Conservation (phyloP, 2,888 invertebrate species). For the Drepanosiphum platanoidis region DNA sequence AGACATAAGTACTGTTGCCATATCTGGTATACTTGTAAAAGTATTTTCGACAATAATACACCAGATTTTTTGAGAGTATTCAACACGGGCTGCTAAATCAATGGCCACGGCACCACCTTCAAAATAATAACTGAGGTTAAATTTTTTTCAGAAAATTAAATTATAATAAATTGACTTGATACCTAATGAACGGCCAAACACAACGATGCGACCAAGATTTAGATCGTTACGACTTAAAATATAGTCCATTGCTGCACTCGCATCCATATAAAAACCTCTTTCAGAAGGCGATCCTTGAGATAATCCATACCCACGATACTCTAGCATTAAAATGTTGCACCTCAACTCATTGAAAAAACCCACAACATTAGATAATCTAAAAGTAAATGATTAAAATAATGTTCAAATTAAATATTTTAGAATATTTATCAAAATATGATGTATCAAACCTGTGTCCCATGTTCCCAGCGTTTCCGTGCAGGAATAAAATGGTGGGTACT, state of each 20-base stretch:
- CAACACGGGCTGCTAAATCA: conserved; percentile 80
- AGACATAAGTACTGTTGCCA: conserved; percentile 85
- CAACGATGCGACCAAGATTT: conserved; percentile 83
- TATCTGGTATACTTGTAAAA: conserved; percentile 93
- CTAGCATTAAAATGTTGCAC: conserved; percentile 90
- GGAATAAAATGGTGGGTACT: conserved; percentile 86
- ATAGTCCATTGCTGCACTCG: conserved; percentile 87
- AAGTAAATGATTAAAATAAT: conserved; percentile 63
- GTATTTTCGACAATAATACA: conserved; percentile 93
- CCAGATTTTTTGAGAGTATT: conserved; percentile 83
- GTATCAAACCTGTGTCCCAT: conserved; percentile 84
- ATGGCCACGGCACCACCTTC: conserved; percentile 91
- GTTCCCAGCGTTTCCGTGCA: conserved; percentile 97
- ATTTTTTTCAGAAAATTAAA: conserved; percentile 52
- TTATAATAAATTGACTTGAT: conserved; percentile 64
- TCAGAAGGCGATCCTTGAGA: conserved; percentile 91
- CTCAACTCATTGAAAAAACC: conserved; percentile 83
- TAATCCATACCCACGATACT: conserved; percentile 93
- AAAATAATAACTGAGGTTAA: conserved; percentile 63
- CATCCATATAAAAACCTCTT: conserved; percentile 86
- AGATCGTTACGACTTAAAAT: conserved; percentile 83
- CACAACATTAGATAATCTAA: conserved; percentile 85
- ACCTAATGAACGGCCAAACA: conserved; percentile 91
- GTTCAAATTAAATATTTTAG: background rate
- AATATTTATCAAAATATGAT: background rate